phyloP scores from a whole-genome alignment of 2,888 invertebrate genomes.

The Conchocele bisecta region DNA sequence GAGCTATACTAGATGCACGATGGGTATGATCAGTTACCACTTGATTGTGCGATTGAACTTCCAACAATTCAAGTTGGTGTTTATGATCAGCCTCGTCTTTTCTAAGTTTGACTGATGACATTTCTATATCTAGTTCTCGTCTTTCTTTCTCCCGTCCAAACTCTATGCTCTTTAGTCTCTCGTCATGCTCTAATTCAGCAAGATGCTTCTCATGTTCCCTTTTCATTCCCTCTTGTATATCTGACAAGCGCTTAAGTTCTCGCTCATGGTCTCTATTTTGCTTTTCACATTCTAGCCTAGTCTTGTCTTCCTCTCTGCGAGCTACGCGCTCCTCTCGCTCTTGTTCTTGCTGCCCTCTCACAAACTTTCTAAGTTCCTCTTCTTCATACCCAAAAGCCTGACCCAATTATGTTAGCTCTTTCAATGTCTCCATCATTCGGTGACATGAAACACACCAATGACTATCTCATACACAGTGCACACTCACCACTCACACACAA shows the following conservation, averaged over 20 bases:
- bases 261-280: neutral
- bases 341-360: neutral
- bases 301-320: neutral
- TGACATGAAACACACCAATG: too few species aligned
- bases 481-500: too few species aligned
- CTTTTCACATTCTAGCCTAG: neutral
- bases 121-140: neutral
- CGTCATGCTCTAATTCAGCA: constrained; percentile 3
- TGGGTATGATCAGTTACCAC: neutral
- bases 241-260: neutral
- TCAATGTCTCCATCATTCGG: neutral
- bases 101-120: neutral
- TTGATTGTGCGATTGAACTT: neutral
- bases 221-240: neutral
- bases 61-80: neutral
- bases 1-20: neutral
- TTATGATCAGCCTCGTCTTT: neutral
- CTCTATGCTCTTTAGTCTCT: neutral
- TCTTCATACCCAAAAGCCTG: neutral
- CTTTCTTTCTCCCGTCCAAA: neutral
- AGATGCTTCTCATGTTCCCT: neutral
- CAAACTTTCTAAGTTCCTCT: neutral
- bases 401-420: neutral
- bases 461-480: too few species aligned
- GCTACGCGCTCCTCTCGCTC: neutral